Evolutionary conservation across 2,797 vertebrate species (phyloP).

Genomic region (Propithecus perrieri): DNA sequence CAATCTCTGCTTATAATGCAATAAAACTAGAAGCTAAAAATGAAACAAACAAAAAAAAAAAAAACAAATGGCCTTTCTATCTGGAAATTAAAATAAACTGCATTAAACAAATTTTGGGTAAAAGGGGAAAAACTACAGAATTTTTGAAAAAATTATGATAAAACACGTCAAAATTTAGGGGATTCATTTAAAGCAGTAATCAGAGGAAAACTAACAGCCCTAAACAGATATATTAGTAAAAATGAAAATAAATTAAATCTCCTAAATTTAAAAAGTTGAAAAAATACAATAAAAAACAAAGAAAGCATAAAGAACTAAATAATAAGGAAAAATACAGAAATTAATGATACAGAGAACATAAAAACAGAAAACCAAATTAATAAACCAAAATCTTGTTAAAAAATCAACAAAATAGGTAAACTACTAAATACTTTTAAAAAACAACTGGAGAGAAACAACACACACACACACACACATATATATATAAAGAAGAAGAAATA

Average conservation of each 20-base stretch:
- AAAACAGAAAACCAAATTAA: not conserved
- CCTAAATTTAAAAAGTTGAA: not conserved
- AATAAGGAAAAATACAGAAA: not conserved
- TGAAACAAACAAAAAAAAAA: not conserved
- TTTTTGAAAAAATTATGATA: not conserved
- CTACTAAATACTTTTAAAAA: not conserved
- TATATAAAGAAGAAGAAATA: not conserved
- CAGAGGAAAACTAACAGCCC: not conserved
- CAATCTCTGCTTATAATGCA: not conserved
- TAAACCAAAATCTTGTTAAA: not conserved
- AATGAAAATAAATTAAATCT: not conserved
- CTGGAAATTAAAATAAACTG: not conserved
- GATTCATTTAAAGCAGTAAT: not conserved
- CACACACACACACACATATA: not conserved
- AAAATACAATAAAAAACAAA: not conserved
- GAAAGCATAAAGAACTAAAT: not conserved
- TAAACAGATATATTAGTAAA: not conserved
- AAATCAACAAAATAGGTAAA: not conserved
- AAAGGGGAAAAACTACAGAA: not conserved
- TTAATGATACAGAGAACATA: not conserved
- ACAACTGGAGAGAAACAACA: not conserved
- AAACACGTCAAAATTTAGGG: not conserved
- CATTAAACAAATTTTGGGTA: not conserved
- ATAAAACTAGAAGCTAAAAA: not conserved
- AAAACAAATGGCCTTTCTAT: not conserved